These are phyloP conservation scores for Acheta domesticus DNA, from an alignment of 2,888 invertebrate genomes.

Conservation along the genomic window DNA sequence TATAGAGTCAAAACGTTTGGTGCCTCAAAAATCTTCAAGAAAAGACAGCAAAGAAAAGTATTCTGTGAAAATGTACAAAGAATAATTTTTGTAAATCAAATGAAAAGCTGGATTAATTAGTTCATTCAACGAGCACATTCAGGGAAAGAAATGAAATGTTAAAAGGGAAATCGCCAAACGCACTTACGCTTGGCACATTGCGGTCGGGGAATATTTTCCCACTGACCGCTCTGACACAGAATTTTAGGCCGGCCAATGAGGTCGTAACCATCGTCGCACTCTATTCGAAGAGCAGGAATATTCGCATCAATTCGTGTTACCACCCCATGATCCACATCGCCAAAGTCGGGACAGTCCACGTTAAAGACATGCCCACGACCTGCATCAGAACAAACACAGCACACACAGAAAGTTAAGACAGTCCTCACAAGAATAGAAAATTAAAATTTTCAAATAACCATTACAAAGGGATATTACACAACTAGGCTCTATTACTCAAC, in stretches of 20 bases:
- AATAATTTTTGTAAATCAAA: no score
- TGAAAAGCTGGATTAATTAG: no score
- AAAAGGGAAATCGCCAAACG: neutral
- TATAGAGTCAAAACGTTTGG: no score
- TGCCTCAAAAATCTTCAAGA: no score
- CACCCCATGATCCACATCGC: conserved; percentile 40
- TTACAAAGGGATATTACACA: no score
- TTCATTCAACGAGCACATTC: no score
- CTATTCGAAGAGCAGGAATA: conserved; percentile 39
- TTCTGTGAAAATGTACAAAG: no score
- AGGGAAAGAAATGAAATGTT: neutral
- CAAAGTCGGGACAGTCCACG: conserved; percentile 41
- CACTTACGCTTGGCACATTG: conserved; percentile 40
- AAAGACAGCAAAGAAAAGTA: no score
- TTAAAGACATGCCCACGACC: conserved; percentile 21
- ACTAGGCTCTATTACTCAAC: no score
- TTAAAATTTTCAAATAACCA: neutral
- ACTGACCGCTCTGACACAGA: conserved; percentile 45
- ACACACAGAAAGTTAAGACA: neutral
- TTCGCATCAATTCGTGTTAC: conserved; percentile 28
- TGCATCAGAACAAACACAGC: neutral
- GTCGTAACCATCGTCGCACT: conserved; percentile 45
- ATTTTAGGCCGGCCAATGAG: conserved; percentile 45
- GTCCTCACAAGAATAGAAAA: neutral
- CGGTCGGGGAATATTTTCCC: conserved; percentile 42